A percentile compares a stretch with the other conserved stretches of the same genome.
Conservation (phyloP, 2,888 invertebrate genomes). For the Pammene aurita region DNA sequence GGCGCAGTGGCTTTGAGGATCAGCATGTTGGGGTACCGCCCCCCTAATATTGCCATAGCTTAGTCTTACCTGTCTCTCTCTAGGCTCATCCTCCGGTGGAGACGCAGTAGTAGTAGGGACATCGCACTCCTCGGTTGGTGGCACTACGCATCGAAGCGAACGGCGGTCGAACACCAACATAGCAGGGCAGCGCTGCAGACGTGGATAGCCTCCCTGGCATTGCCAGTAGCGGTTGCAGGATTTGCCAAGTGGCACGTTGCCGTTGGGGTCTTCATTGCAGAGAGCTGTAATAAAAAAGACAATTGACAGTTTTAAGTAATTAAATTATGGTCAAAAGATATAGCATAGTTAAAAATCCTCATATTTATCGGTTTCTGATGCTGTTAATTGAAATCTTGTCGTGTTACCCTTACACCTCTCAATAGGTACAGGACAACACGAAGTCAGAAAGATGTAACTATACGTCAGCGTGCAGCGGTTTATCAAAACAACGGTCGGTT, state of each 20-base stretch:
- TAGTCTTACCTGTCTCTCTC: conserved; percentile 65
- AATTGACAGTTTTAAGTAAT: too few species aligned
- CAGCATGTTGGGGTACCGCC: neutral
- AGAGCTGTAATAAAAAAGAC: conserved; percentile 84
- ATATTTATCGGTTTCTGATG: too few species aligned
- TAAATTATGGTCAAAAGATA: too few species aligned
- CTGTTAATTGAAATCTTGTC: too few species aligned
- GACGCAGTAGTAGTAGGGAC: conserved; percentile 89
- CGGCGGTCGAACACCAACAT: conserved; percentile 94
- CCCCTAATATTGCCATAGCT: neutral
- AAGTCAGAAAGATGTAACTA: too few species aligned
- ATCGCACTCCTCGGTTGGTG: conserved; percentile 95
- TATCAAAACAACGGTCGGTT: too few species aligned
- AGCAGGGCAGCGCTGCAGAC: conserved; percentile 94
- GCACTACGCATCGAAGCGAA: conserved; percentile 92
- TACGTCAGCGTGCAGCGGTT: too few species aligned
- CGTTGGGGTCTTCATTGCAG: conserved; percentile 95
- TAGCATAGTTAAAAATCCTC: too few species aligned
- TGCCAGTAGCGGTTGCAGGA: conserved; percentile 98
- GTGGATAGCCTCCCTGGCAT: conserved; percentile 96
- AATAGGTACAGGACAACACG: too few species aligned
- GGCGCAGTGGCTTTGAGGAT: too few species aligned
- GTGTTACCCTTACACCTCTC: too few species aligned
- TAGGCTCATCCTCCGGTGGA: conserved; percentile 76
- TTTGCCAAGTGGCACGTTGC: conserved; percentile 95